Conservation (phyloP, 2,113 vertebrate genomes). For the Monopterus albus region DNA sequence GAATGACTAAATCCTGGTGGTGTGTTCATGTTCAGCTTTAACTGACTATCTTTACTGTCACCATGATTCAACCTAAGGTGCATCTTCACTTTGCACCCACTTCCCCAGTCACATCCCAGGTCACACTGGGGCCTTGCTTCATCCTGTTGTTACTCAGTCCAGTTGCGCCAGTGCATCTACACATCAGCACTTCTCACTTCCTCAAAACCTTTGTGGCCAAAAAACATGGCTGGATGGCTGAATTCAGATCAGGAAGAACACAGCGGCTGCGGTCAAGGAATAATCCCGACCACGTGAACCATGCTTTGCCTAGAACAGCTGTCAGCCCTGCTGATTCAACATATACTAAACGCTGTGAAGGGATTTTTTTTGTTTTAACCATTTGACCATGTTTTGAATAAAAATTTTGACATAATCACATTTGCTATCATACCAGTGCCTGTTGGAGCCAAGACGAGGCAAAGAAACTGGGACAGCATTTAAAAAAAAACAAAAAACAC, state of each 20-base stretch:
- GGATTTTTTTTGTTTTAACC: constrained; percentile 19
- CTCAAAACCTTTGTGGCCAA: constrained; percentile 70
- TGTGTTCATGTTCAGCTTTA: background rate
- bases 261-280: constrained; percentile 57
- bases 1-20: constrained; percentile 14
- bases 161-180: constrained; percentile 61
- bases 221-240: constrained; percentile 55
- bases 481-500: constrained; percentile 63
- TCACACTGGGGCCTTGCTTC: constrained; percentile 58
- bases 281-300: constrained; percentile 65
- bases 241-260: constrained; percentile 71
- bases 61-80: constrained; percentile 22
- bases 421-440: constrained; percentile 63
- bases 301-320: constrained; percentile 63
- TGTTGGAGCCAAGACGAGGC: constrained; percentile 22
- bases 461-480: constrained; percentile 48
- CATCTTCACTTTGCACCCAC: constrained; percentile 46
- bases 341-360: constrained; percentile 10
- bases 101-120: constrained; percentile 61
- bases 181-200: constrained; percentile 83
- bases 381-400: constrained; percentile 46
- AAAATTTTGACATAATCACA: constrained; percentile 69
- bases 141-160: constrained; percentile 74
- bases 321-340: constrained; percentile 66
- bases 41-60: constrained; percentile 24